These are phyloP conservation scores for Cephalopterus ornatus DNA, from an alignment of 2,113 vertebrate species.

Conservation along the genomic window DNA sequence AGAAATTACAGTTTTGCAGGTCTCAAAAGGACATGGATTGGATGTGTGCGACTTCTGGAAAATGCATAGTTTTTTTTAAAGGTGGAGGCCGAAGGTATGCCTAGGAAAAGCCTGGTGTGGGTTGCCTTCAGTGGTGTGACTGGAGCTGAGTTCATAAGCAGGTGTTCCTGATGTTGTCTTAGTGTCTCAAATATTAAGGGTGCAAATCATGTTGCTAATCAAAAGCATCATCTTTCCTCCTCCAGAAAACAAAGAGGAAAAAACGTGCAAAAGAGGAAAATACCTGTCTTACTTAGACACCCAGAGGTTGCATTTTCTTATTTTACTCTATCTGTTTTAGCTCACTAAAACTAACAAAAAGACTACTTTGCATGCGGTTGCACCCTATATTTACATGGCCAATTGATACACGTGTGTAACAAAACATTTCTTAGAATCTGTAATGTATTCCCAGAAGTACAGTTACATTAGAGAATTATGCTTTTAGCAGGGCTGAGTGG, in stretches of 20 bases:
- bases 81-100: neutral
- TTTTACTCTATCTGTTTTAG: neutral
- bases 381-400: neutral
- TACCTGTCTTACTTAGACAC: neutral
- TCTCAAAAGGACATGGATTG: neutral
- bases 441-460: slow-evolving; percentile 15
- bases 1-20: neutral
- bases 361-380: neutral
- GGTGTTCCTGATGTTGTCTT: neutral
- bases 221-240: neutral
- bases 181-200: neutral
- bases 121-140: neutral
- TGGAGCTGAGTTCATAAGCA: neutral
- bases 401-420: neutral
- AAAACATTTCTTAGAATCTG: neutral
- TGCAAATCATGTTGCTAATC: neutral
- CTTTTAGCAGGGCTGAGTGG: slow-evolving; percentile 29
- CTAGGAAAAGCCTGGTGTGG: neutral
- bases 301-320: neutral
- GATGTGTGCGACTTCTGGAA: neutral
- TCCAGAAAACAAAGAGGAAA: neutral
- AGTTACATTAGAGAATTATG: neutral
- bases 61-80: neutral
- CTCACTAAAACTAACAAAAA: neutral
- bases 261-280: neutral